Conservation (phyloP, 2,113 vertebrate genomes). For the Potamarius usumacintae region DNA sequence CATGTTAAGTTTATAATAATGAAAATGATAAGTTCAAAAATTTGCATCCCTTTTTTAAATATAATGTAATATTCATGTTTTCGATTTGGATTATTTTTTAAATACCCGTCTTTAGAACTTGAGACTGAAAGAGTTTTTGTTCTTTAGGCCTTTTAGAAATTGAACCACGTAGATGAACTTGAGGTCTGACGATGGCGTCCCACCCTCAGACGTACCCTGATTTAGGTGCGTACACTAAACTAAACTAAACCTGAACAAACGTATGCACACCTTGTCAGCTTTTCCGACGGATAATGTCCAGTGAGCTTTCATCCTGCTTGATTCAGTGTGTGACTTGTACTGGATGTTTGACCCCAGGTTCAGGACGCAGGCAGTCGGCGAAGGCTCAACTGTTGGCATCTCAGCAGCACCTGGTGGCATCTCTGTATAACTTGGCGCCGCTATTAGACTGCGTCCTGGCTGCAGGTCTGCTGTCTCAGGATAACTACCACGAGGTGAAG, state of each 20-base stretch:
- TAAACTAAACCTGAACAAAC: neutral
- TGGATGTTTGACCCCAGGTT: slow-evolving; percentile 1
- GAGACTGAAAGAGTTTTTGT: neutral
- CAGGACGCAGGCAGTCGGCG: slow-evolving; percentile 34
- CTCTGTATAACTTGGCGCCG: slow-evolving; percentile 59
- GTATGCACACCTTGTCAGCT: neutral
- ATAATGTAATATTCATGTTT: neutral
- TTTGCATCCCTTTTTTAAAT: no score
- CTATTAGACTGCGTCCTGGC: slow-evolving; percentile 60
- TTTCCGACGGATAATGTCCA: neutral
- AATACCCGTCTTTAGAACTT: neutral
- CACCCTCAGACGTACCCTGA: neutral
- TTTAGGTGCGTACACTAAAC: slow-evolving; percentile 31
- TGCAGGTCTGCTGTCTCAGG: slow-evolving; percentile 53
- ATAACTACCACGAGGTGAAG: slow-evolving; percentile 59
- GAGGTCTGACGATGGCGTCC: slow-evolving; percentile 35
- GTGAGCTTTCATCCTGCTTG: neutral
- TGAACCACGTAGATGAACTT: neutral
- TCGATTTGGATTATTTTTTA: neutral
- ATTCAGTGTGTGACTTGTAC: neutral
- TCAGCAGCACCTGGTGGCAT: slow-evolving; percentile 55
- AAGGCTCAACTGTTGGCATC: slow-evolving; percentile 56
- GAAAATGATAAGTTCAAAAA: no score
- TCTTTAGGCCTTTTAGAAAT: slow-evolving; percentile 9
- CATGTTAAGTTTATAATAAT: neutral